Base-by-base conservation (phyloP, 2,888 invertebrate genomes). In the Vannuccia rotundouncinata region DNA sequence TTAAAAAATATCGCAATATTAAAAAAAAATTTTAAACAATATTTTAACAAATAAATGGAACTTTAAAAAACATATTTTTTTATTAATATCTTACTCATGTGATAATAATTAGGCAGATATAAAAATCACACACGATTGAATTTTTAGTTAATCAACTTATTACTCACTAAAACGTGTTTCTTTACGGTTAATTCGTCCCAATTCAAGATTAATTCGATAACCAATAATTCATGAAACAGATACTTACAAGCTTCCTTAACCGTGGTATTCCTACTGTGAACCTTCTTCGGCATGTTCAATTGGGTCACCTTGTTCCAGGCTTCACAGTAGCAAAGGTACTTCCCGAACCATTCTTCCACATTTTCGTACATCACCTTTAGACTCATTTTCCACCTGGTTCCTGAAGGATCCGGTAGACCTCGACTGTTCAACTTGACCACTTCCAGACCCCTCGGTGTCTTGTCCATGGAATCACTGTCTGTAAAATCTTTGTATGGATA, bases 281-380 rank as follows among this genome's bases (percentile, higher is more conserved):
- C 45, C 28, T 75, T 75, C 29, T 80, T 80, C 1, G 76, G 45
- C 5, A 2, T 28, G 10, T 80, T n/a, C 0, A 81, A 30, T 31
- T 29, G 22, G 1, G 27, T 28, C 1, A 81, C 80, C 17, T 60
- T 31, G 28, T 81, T 81, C 81, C 81, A 81, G 0, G 81, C 81
- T 30, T 81, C 80, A 74, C 81, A 81, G 25, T 81, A 31, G 75
- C 81, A 81, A 10, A n/a, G 2, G 27, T 80, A 80, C 27, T 80
- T 75, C 29, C 59, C 76, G 29, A 78, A 78, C 78, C 78, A 78
- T 45, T 78, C 78, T 22, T 60, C 30, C 1, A 78, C 59, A 66
- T 78, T 22, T 28, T 60, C 28, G 13, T 59, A 30, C 1, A 1
- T 74, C 13, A 78, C 78, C 10, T 78, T 29, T 28, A 78, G 66